These are phyloP conservation scores for Malthinus seriepunctatus DNA, from an alignment of 2,888 invertebrate species.

Conservation along the genomic window DNA sequence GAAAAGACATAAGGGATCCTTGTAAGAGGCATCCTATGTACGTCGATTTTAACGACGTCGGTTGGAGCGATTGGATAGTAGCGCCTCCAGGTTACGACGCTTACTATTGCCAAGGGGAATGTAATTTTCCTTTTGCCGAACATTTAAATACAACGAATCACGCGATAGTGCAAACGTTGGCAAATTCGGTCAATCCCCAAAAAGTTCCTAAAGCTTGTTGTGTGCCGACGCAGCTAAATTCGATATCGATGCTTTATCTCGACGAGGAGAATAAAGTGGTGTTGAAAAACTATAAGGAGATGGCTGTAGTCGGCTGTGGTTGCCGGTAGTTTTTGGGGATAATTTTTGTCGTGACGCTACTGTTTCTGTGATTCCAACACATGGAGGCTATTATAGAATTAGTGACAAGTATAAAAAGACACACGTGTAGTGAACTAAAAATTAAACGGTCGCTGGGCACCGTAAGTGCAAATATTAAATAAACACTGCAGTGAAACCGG, in stretches of 20 bases:
- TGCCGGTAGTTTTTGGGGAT: slow-evolving; percentile 71
- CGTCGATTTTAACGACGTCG: slow-evolving; percentile 95
- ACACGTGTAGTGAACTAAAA: slow-evolving; percentile 11
- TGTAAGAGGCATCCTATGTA: slow-evolving; percentile 89
- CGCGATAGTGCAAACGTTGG: slow-evolving; percentile 96
- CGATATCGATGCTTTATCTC: slow-evolving; percentile 95
- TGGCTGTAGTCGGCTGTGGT: slow-evolving; percentile 97
- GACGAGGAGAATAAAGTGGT: slow-evolving; percentile 96
- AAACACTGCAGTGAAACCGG: slow-evolving; percentile 26
- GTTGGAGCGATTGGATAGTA: slow-evolving; percentile 99
- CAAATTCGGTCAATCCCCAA: slow-evolving; percentile 90
- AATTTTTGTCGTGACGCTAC: slow-evolving; percentile 10
- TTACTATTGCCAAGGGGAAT: slow-evolving; percentile 94
- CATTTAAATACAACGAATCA: slow-evolving; percentile 97
- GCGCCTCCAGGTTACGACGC: slow-evolving; percentile 96
- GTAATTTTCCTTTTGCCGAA: slow-evolving; percentile 90
- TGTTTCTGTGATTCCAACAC: slow-evolving; percentile 31
- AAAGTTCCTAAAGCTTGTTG: slow-evolving; percentile 95
- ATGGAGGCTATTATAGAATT: slow-evolving; percentile 31
- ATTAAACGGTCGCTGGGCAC: slow-evolving; percentile 15
- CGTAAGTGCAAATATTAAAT: slow-evolving; percentile 21
- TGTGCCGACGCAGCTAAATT: slow-evolving; percentile 91
- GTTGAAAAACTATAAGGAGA: slow-evolving; percentile 98
- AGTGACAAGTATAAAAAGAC: slow-evolving; percentile 11
- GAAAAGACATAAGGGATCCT: slow-evolving; percentile 73